Conservation (phyloP, 2,797 vertebrate genomes). For the Argentina silus region DNA sequence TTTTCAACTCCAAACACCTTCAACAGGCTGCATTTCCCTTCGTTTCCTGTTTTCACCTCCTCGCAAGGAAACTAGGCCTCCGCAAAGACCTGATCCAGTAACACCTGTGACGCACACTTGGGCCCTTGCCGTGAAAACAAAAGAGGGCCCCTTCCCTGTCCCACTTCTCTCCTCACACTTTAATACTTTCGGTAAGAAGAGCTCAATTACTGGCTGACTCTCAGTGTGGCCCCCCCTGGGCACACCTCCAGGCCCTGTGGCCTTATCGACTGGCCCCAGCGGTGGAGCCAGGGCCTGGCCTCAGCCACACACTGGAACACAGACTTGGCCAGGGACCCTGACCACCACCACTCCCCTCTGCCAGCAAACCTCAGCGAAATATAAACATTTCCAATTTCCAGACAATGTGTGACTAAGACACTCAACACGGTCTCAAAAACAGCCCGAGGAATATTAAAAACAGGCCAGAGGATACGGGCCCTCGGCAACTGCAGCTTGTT, state of each 20-base stretch:
- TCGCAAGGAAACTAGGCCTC: conserved; percentile 49
- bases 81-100: conserved; percentile 44
- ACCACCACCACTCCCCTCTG: conserved; percentile 37
- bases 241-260: too few species aligned
- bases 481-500: conserved; percentile 66
- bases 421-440: conserved; percentile 37
- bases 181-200: conserved; percentile 43
- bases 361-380: conserved; percentile 56
- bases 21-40: conserved; percentile 55
- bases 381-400: conserved; percentile 70
- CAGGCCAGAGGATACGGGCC: too few species aligned
- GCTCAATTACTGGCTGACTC: conserved; percentile 33
- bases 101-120: conserved; percentile 56
- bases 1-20: conserved; percentile 41
- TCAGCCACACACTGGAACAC: conserved; percentile 36
- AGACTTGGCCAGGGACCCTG: conserved; percentile 51
- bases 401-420: conserved; percentile 73
- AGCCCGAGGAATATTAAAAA: conserved; percentile 55
- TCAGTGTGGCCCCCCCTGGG: not conserved
- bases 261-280: conserved; percentile 66
- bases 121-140: conserved; percentile 23
- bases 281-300: conserved; percentile 37
- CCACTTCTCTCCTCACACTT: conserved; percentile 23
- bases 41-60: conserved; percentile 66
- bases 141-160: conserved; percentile 5